A percentile compares a stretch with the other conserved stretches of the same genome.
These are phyloP conservation scores for Microplitis deprimator DNA, from an alignment of 2,888 invertebrate genomes.

Conservation along the genomic window DNA sequence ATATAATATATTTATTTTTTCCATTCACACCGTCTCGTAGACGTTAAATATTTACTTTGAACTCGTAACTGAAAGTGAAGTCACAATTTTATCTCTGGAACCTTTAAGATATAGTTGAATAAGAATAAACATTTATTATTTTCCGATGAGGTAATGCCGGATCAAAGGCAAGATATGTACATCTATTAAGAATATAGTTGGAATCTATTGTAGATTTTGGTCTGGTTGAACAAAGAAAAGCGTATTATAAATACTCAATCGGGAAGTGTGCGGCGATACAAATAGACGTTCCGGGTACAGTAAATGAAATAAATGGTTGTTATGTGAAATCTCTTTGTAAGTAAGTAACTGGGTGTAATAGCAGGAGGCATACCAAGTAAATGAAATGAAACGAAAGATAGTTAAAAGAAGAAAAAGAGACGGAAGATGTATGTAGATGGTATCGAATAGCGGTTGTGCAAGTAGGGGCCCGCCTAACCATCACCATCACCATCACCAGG, in stretches of 20 bases:
- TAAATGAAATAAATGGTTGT: slow-evolving; percentile 5
- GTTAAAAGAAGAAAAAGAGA: background rate
- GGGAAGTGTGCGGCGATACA: slow-evolving; percentile 39
- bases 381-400: background rate
- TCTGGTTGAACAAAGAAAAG: slow-evolving; percentile 28
- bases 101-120: no score
- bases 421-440: background rate
- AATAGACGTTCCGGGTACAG: slow-evolving; percentile 39
- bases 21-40: background rate
- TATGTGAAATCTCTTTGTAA: slow-evolving; percentile 38
- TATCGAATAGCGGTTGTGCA: slow-evolving; percentile 11
- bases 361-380: background rate
- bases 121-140: no score
- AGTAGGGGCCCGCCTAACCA: slow-evolving; percentile 16
- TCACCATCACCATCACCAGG: slow-evolving; percentile 45
- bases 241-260: slow-evolving; percentile 46
- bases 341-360: background rate
- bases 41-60: background rate
- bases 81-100: background rate
- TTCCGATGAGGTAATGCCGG: no score
- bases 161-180: no score
- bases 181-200: no score
- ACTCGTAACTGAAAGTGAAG: background rate
- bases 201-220: background rate
- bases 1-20: background rate